Base-by-base conservation (phyloP, 2,113 vertebrate species). In the Lycocorax pyrrhopterus region DNA sequence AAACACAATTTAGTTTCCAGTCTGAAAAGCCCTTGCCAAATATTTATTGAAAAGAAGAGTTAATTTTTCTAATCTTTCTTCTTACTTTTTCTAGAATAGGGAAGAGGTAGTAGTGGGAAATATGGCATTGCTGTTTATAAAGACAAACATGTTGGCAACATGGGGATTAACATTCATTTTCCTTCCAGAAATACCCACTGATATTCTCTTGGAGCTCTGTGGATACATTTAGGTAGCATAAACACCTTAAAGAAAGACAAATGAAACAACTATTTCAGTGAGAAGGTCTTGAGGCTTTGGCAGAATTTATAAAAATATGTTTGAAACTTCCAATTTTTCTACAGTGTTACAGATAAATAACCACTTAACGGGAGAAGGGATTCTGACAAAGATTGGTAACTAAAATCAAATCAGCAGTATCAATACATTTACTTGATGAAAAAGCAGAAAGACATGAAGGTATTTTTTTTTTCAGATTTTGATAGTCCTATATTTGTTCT, bases 401-500 rank as follows among this genome's bases (percentile, higher is more conserved):
- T 44, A 75, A 93, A 75, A 94, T 63, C 66, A 72, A 87, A 89
- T 93, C 76, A 87, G 14, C 32, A 51, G 5, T 74, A 77, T 89
- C 43, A 95, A 92, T 39, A 37, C 0, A 5, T 68, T 76, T n/a
- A 84, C 47, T 44, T 93, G 69, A 90, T 25, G 20, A 93, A 87
- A 73, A 75, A 3, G 21, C 17, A 74, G 59, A 37, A 90, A 93
- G 81, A 97, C 35, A 64, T 93, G 35, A 58, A 14, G 26, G 14
- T 52, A 17, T 66, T 37, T 43, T 14, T 63, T 18, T 44, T 97
- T 96, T 90, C 82, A 60, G 5, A 10, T 96, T 96, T 93, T 95
- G 95, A 90, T 88, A 49, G 25, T 35, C 32, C 52, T 90, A 75
- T 96, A 90, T 96, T 96, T 96, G n/a, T 89, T 68, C 62, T 69